Evolutionary conservation across 2,797 vertebrate species (phyloP).

Genomic region (Xenopus petersii): DNA sequence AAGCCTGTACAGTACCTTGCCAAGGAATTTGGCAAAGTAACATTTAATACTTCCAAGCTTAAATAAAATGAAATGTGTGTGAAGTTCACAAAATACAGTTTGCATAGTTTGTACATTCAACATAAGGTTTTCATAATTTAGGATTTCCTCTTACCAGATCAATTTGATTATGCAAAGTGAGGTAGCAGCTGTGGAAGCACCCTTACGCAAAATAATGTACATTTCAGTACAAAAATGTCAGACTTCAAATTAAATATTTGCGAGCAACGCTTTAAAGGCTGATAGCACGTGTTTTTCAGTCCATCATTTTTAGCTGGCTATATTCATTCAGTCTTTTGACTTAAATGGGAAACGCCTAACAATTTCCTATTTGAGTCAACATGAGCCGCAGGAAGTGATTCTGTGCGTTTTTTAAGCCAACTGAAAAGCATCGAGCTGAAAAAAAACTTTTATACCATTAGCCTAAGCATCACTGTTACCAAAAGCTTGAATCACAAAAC

Average conservation of each 20-base stretch:
- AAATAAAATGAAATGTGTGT: conserved; percentile 49
- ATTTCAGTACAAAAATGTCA: conserved; percentile 49
- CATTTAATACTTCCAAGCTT: conserved; percentile 58
- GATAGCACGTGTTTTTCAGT: too few relatives aligned
- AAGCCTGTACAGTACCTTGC: conserved; percentile 68
- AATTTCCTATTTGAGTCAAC: too few relatives aligned
- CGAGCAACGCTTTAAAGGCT: not conserved
- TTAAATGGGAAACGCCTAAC: too few relatives aligned
- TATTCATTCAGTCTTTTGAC: too few relatives aligned
- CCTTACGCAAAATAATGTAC: conserved; percentile 64
- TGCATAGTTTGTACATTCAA: conserved; percentile 79
- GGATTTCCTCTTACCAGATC: conserved; percentile 57
- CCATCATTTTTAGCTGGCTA: too few relatives aligned
- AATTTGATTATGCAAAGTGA: conserved; percentile 66
- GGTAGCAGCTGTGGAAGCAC: conserved; percentile 73
- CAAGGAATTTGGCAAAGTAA: conserved; percentile 64
- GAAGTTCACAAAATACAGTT: conserved; percentile 57
- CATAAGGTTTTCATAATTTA: conserved; percentile 56
- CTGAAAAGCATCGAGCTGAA: too few relatives aligned
- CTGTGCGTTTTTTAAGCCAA: too few relatives aligned
- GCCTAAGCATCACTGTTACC: too few relatives aligned
- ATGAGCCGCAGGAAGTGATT: too few relatives aligned
- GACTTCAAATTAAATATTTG: conserved; percentile 1
- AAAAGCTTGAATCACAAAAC: too few relatives aligned
- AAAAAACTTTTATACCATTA: too few relatives aligned